Evolutionary conservation across 2,113 vertebrate genomes (phyloP), one percentile per base, ranked within the genome.

Genomic region (Pao palembangensis): DNA sequence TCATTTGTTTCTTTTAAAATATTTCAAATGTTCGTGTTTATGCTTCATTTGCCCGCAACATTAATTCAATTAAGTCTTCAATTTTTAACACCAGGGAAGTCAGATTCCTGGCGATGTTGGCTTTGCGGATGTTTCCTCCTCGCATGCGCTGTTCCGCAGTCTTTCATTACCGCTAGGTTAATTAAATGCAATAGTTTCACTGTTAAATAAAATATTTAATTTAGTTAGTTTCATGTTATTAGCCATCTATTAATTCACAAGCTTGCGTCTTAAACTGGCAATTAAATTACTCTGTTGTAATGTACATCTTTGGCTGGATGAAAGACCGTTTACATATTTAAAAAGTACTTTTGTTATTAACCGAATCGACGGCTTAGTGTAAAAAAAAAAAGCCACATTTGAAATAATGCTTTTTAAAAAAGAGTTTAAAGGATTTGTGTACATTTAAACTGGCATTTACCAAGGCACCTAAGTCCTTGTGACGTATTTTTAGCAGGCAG

Each of bases 371-470:
- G 25, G 5, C 23, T 25, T 25, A 3, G 23, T 25, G 23, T 25
- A 25, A 5, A 25, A 25, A 25, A 25, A 25, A 25, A 3, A 25
- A 34, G 31, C 34, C 34, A 11, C 34, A 38, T 38, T 38, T 7
- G 6, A 28, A 28, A 6, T 28, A 3, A 28, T 28, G 5, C 5
- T 28, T 14, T 11, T 15, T 16, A 2, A 15, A 17, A n/a, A n/a
- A n/a, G n/a, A n/a, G n/a, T n/a, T n/a, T n/a, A 13, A 47, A 47
- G 15, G 13, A 13, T n/a, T 16, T 47, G 16, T n/a, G 13, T 10
- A 66, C 0, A 61, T 69, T 72, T 64, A 31, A 53, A 64, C 80
- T 68, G 83, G 76, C 79, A 79, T 21, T 47, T 51, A 18, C 23
- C 2, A 11, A 50, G 76, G 10, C 77, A 60, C 51, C 82, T 74